A percentile compares a stretch with the other conserved stretches of the same genome.
Conservation (phyloP, 2,113 vertebrate species). For the Equus quagga region DNA sequence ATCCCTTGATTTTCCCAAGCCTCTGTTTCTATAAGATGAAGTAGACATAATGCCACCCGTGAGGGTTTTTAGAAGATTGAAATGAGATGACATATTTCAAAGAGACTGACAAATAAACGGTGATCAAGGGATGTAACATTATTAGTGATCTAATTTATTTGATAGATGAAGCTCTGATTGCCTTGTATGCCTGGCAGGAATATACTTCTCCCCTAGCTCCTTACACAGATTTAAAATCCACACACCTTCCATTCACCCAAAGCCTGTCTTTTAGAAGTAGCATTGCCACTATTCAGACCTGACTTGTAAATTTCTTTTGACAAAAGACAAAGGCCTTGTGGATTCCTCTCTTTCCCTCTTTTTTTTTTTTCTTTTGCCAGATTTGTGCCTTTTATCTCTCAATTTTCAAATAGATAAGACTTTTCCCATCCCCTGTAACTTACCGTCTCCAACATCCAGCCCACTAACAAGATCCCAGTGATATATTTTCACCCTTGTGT, state of each 20-base stretch:
- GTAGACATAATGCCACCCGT: no score
- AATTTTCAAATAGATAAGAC: neutral
- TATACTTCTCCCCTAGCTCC: neutral
- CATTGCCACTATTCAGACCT: neutral
- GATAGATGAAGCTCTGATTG: no score
- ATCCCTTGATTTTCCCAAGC: neutral
- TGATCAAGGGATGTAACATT: neutral
- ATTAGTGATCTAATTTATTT: neutral
- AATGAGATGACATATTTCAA: neutral
- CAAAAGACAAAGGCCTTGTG: constrained; percentile 59
- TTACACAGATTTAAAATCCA: neutral
- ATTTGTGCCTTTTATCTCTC: neutral
- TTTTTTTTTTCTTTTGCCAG: neutral
- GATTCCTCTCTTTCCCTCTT: neutral
- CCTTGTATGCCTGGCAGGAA: neutral
- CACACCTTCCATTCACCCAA: neutral
- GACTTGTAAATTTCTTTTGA: constrained; percentile 64
- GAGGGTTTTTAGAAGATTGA: neutral
- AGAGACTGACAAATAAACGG: neutral
- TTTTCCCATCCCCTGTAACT: neutral
- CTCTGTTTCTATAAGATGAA: neutral
- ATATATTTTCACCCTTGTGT: constrained; percentile 42
- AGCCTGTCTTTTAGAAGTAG: constrained; percentile 2
- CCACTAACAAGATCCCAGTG: neutral
- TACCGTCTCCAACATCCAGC: neutral